phyloP scores from a whole-genome alignment of 2,113 vertebrate genomes.

The Mustela lutreola region DNA sequence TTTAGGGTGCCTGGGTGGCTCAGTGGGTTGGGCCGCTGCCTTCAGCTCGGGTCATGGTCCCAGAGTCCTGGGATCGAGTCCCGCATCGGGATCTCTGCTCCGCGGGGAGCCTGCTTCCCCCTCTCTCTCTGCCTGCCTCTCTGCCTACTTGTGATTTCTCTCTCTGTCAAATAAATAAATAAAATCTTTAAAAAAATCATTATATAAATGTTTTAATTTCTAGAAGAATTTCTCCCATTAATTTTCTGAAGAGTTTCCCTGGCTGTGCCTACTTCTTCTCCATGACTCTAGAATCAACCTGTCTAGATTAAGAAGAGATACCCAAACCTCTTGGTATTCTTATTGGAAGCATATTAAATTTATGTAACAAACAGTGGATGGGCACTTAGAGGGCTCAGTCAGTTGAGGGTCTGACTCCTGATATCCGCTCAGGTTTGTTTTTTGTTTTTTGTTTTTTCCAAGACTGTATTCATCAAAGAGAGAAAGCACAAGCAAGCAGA shows the following conservation, averaged over 20 bases:
- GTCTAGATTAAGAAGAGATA: not conserved
- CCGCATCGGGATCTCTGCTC: no score
- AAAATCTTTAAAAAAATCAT: not conserved
- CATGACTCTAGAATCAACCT: slow-evolving; percentile 23
- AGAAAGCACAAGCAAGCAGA: no score
- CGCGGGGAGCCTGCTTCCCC: no score
- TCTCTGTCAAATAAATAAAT: no score
- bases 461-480: no score
- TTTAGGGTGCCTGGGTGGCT: not conserved
- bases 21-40: no score
- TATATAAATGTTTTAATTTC: slow-evolving; percentile 7
- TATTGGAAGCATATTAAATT: not conserved
- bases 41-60: no score
- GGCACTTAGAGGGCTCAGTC: not conserved
- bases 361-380: not conserved
- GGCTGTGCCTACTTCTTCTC: slow-evolving; percentile 4
- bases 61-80: no score
- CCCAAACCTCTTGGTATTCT: slow-evolving; percentile 12
- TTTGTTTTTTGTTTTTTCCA: no score
- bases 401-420: not conserved
- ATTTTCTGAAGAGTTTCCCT: not conserved
- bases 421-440: not conserved
- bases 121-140: no score
- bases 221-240: not conserved
- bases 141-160: no score